Evolutionary conservation across 2,113 vertebrate species (phyloP), one percentile per base, ranked within the genome.

Genomic region (Myrmophylax atrothorax): DNA sequence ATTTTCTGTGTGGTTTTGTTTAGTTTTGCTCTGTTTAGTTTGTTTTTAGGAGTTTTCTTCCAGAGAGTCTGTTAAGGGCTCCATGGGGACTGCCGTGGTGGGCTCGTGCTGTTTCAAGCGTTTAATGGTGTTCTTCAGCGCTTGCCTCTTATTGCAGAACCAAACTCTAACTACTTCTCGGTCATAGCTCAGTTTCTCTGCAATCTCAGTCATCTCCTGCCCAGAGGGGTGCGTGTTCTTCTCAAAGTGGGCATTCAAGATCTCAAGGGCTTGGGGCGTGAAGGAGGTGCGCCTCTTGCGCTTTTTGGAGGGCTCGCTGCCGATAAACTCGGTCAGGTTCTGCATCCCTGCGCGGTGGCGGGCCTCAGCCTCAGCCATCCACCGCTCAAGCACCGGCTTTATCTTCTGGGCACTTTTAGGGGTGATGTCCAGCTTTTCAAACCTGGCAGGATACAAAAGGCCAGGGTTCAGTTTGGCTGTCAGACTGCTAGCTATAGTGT

Each of bases 361-460:
- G 99, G 99, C 99, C 98, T 99, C 99, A 98, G 99, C 99, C 99
- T 99, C 99, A 96, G 99, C 99, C 99, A 99, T 99, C 99, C 99
- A 99, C 98, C 99, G 99, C 98, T 99, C 99, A 99, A 99, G 99
- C 99, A 99, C 99, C 93, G 99, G 99, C 98, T 99, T 99, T 98
- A 99, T 99, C 99, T 99, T 99, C 99, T 99, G 99, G 98, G 99
- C 99, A 98, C 99, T 99, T 99, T 99, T 99, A 99, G 99, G 99
- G 97, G 99, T 99, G 99, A 99, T 99, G 99, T 99, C 99, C 99
- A 99, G 99, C 99, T 99, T 99, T 99, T 99, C 99, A 99, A 99
- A 99, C 99, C 99, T 99, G 99, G 99, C 99, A 99, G 99, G 99
- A 99, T 99, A 99, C 99, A 99, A 99, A 99, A 99, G 99, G 99